Base-by-base conservation (phyloP, 2,888 invertebrate genomes). In the Torymus texanus region DNA sequence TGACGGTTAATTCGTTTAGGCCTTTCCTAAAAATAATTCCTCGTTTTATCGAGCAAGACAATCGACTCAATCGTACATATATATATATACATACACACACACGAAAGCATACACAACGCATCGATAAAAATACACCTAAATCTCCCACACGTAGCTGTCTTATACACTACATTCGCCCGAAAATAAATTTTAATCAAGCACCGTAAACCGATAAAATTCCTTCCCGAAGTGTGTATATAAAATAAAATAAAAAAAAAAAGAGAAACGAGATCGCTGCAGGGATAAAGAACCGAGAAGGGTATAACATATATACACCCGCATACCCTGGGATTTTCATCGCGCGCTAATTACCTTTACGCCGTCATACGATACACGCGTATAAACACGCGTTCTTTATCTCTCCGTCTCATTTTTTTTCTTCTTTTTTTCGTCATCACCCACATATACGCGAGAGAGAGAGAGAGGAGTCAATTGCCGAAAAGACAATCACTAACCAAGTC, bases 401-500 rank as follows among this genome's bases (percentile, higher is more conserved):
- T 41, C n/a, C 55, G 16, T 67, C 55, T 21, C 21, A 21, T 21
- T 21, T 21, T 21, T 21, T 21, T 2, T 21, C 2, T 21, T 21
- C 21, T 77, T 51, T 14, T 61, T 59, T 53, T 67, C 70, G 70
- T 61, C 67, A 63, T 14, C 72, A 53, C 63, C 50, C 76, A 61
- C 63, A 62, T 70, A 10, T 18, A 66, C 12, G 24, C 41, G 1
- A 5, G 41, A 5, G 8, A 41, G 41, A 41, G 41, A 8, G 8
- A 5, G 8, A 41, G 8, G 8, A 8, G 5, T 12, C 86, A 87
- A 89, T 88, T 89, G 87, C 85, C 86, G n/a, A 75, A 86, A 87
- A 87, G 87, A 88, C 89, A 87, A 89, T 88, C 86, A 86, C 85
- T 88, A 89, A 87, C 87, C 61, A 86, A 86, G 87, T 88, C 85